Base-by-base conservation (phyloP, 2,888 invertebrate species). In the Drosophila mettleri region DNA sequence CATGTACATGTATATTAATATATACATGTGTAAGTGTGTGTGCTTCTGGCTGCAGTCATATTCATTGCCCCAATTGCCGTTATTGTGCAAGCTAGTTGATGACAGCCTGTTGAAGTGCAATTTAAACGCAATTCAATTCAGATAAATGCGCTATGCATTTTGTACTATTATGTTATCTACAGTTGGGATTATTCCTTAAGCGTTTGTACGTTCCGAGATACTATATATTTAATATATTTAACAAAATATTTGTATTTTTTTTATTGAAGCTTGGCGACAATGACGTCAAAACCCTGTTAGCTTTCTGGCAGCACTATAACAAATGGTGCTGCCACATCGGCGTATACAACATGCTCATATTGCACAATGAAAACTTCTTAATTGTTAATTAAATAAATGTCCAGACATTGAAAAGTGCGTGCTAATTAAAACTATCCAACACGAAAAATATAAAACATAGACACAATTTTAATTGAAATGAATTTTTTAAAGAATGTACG, bases 381-480 rank as follows among this genome's bases (percentile, higher is more conserved):
- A 64, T 63, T 63, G 46, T 52, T 65, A 75, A 63, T 72, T 67
- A 54, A 38, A 39, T 14, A 22, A 16, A 52, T 29, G 22, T 9
- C 20, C 8, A 52, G 27, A n/a, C 16, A n/a, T 41, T 53, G 33
- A 5, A 54, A 72, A 74, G 74, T 72, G 74, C 73, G 73, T 67
- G 24, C 36, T 69, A 66, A 79, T 80, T 78, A 64, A 74, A 71
- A 48, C 63, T 49, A 61, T 66, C 73, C 33, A 34, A 24, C 36
- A 12, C 14, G 20, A 20, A 33, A n/a, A n/a, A n/a, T n/a, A n/a
- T n/a, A n/a, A n/a, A 29, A 27, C 16, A 49, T 12, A 48, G 58
- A 57, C 24, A 8, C 24, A 20, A 54, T 61, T 54, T 83, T 67
- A 88, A 88, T 83, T 69, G 53, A 71, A 31, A 85, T 85, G 87